Evolutionary conservation across 2,113 vertebrate species (phyloP), one percentile per base, ranked within the genome.

Genomic region (Buteo buteo): DNA sequence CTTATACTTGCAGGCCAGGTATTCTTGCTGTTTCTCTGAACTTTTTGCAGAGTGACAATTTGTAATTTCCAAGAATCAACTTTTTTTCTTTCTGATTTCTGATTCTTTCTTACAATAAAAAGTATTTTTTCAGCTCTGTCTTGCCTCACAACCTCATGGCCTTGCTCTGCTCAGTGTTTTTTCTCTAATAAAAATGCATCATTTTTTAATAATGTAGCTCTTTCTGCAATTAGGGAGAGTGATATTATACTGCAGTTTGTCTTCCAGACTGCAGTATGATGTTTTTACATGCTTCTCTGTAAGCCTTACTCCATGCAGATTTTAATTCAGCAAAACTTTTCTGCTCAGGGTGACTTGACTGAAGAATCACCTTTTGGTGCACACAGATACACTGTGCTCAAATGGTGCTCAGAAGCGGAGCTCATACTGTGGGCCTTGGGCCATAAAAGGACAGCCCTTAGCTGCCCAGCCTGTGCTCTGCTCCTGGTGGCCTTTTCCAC

Each of bases 341-440:
- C 49, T 65, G 44, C 31, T 79, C 50, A 47, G 42, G 32, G 17
- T 57, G 31, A 57, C 42, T 20, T 73, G 29, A 38, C 55, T 55
- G 55, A 67, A 69, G 38, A n/a, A 57, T 64, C 24, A 4, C 29
- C 13, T 64, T 78, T 40, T 47, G 34, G 54, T 52, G n/a, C 31
- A 76, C 12, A 25, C 36, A 70, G 49, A 42, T 15, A 26, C 21
- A 13, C 34, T 1, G 3, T 45, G 36, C 28, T 69, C 18, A 40
- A 25, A 78, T 0, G 0, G 10, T 1, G 3, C 24, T 62, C 47
- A 38, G 52, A 72, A 55, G 31, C 3, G 7, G 10, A 62, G 12
- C 36, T 74, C 42, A 52, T 20, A 38, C 16, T 57, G 42, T 34
- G n/a, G 16, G 38, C 59, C 49, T 34, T 58, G 19, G 29, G 31